Evolutionary conservation across 1,140 invertebrate species (phyloP).

Genomic region (Drosophila lini): DNA sequence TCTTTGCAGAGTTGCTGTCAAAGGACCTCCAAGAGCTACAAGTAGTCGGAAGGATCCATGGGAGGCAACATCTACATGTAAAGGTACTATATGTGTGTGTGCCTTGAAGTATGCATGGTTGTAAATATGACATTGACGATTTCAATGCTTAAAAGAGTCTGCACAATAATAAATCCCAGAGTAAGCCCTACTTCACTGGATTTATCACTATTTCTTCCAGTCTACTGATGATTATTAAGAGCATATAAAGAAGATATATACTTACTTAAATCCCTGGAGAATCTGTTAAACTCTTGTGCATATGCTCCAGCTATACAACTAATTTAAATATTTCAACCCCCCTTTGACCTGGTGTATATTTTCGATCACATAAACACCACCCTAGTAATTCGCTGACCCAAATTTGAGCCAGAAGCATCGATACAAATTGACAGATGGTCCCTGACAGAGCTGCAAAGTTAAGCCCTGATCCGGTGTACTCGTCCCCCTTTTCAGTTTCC

Average conservation of each 20-base stretch:
- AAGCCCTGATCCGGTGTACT: slow-evolving; percentile 26
- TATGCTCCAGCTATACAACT: background rate
- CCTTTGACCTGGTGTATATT: background rate
- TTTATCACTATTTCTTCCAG: background rate
- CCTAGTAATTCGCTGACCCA: slow-evolving; percentile 43
- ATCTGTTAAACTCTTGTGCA: background rate
- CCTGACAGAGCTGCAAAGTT: slow-evolving; percentile 30
- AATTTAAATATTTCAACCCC: slow-evolving; percentile 1
- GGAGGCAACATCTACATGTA: background rate
- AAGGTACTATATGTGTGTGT: background rate
- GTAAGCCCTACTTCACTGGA: slow-evolving; percentile 9
- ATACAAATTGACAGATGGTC: slow-evolving; percentile 58
- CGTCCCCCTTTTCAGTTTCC: background rate
- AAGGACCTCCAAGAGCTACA: slow-evolving; percentile 51
- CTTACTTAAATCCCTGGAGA: background rate
- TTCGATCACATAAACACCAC: slow-evolving; percentile 1
- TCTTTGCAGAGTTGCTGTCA: slow-evolving; percentile 17
- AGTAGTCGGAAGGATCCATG: slow-evolving; percentile 47
- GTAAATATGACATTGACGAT: slow-evolving; percentile 67
- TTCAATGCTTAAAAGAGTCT: slow-evolving; percentile 42
- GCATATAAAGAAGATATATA: background rate
- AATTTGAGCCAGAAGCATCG: slow-evolving; percentile 46
- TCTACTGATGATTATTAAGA: background rate
- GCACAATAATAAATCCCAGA: slow-evolving; percentile 29
- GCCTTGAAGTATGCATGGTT: slow-evolving; percentile 20